Evolutionary conservation across 35 echinoderm and acorn worm species (phyloP).

Genomic region (Heliocidaris tuberculata): DNA sequence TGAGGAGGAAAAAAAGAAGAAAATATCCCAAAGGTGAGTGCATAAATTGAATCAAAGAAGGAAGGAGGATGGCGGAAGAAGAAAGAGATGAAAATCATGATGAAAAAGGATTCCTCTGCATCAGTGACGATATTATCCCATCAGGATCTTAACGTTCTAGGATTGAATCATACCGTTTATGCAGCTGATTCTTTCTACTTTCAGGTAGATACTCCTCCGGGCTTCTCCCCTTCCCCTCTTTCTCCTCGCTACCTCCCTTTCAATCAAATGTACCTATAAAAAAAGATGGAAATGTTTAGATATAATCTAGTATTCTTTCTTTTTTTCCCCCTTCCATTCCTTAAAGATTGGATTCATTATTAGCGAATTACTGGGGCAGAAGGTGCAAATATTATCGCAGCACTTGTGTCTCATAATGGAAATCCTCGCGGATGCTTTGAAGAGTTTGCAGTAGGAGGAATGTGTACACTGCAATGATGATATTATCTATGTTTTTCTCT

Average conservation of each 20-base stretch:
- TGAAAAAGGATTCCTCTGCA: constrained; percentile 4
- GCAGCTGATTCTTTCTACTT: constrained; percentile 12
- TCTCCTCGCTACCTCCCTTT: neutral
- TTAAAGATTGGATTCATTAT: constrained; percentile 9
- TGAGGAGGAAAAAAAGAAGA: neutral
- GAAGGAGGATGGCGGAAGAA: neutral
- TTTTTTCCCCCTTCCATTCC: neutral
- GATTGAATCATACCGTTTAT: constrained; percentile 18
- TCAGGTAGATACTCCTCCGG: neutral
- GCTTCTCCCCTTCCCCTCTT: neutral
- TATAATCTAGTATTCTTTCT: neutral
- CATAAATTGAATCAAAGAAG: neutral
- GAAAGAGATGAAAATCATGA: neutral
- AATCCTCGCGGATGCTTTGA: neutral
- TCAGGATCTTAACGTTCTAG: neutral
- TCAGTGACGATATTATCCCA: constrained; percentile 10
- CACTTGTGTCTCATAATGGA: neutral
- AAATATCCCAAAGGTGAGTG: neutral
- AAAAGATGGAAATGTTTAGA: constrained; percentile 7
- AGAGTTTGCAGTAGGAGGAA: neutral
- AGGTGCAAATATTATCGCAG: constrained; percentile 14
- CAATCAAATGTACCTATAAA: neutral
- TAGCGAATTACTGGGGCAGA: neutral
- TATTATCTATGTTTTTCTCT: neutral
- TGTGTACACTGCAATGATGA: neutral